phyloP scores from a whole-genome alignment of 1,140 invertebrate genomes.

The Atta cephalotes region DNA sequence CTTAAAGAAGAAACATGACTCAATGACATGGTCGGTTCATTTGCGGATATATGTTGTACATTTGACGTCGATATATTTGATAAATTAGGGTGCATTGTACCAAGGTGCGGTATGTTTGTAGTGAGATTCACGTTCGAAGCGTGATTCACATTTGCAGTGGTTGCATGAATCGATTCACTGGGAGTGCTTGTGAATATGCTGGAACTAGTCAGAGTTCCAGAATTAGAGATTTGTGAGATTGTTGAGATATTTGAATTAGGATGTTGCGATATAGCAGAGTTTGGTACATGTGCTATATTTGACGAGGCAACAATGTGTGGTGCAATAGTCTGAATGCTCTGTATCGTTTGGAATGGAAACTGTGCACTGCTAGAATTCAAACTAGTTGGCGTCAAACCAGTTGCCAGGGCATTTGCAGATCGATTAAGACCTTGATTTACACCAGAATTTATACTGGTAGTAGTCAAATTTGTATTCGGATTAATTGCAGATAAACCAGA shows the following conservation, averaged over 20 bases:
- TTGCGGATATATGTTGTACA: conserved; percentile 77
- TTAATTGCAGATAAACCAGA: conserved; percentile 76
- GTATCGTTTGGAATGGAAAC: conserved; percentile 84
- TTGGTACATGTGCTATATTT: conserved; percentile 80
- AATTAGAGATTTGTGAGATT: conserved; percentile 79
- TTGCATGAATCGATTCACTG: conserved; percentile 79
- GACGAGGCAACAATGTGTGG: conserved; percentile 84
- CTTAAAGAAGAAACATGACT: conserved; percentile 77
- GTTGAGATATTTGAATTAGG: conserved; percentile 76
- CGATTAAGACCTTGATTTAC: conserved; percentile 81
- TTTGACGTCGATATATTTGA: conserved; percentile 82
- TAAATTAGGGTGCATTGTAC: conserved; percentile 83
- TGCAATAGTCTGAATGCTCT: conserved; percentile 84
- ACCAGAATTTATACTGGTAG: conserved; percentile 78
- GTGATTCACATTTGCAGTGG: conserved; percentile 80
- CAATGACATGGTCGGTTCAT: conserved; percentile 77
- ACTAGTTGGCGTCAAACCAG: conserved; percentile 79
- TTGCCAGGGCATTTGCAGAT: conserved; percentile 80
- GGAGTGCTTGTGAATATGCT: conserved; percentile 82
- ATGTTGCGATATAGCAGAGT: conserved; percentile 79
- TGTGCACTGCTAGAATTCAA: conserved; percentile 81
- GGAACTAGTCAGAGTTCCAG: conserved; percentile 75
- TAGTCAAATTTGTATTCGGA: conserved; percentile 75
- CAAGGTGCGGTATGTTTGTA: conserved; percentile 82
- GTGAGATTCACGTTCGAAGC: conserved; percentile 79